Evolutionary conservation across 2,888 invertebrate genomes (phyloP), one percentile per base, ranked within the genome.

Genomic region (Enchytraeus crypticus): DNA sequence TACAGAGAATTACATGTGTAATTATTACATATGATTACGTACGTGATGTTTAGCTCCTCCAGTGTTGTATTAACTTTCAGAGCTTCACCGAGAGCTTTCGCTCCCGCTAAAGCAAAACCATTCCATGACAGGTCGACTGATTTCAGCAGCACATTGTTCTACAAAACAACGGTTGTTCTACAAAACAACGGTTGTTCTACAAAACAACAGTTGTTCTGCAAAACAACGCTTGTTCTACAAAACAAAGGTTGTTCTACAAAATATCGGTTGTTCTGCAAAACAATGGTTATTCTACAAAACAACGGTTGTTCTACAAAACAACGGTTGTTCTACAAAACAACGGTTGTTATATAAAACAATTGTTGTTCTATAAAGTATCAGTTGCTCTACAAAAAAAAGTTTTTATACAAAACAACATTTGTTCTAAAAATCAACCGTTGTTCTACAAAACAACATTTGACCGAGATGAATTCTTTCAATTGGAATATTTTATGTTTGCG

Each of bases 41-140:
- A 78, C 78, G 73, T 70, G 32, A 78, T 68, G 66, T 78, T 71
- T 11, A 78, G 62, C 57, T 76, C 74, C 58, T 76, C 74, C 30
- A 78, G 64, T 8, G 72, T 71, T 27, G 71, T 68, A 67, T 78
- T 78, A 26, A 68, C 71, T 61, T 74, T 77, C 23, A 78, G 66
- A n/a, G 76, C 74, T 62, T 78, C 77, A 26, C 73, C 73, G n/a
- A 78, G 59, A 4, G 74, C 73, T 53, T 71, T 63, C 14, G 75
- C 71, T 33, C 77, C 78, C 29, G 76, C 77, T n/a, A 71, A 63
- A n/a, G 74, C 74, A 67, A 78, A 74, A 3, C 78, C 78, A 69
- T 78, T 78, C 77, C 77, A 77, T 0, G 77, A 73, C 45, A 78
- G 62, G 62, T 77, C 72, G 21, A 78, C 64, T 54, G 69, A 72